Percentiles rank a stretch among this genome's conserved stretches.
Conservation (phyloP, 1,140 invertebrate genomes). For the Pteromalus puparum region DNA sequence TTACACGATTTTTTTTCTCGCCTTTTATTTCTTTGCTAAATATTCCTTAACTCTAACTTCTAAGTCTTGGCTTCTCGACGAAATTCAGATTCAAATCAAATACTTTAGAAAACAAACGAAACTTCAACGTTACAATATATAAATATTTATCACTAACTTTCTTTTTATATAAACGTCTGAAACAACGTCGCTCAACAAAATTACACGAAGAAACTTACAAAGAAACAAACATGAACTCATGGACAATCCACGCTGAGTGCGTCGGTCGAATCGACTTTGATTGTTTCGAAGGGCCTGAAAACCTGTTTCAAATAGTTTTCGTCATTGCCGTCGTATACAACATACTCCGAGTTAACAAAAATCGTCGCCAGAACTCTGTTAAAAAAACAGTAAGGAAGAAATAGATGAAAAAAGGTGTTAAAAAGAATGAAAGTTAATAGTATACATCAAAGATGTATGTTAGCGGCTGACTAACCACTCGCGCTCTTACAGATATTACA, state of each 20-base stretch:
- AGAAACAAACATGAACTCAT: constrained; percentile 37
- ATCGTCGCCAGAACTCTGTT: constrained; percentile 6
- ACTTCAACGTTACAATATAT: constrained; percentile 42
- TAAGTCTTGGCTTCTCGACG: constrained; percentile 44
- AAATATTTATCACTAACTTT: constrained; percentile 46
- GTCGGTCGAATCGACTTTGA: constrained; percentile 40
- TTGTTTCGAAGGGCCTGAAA: constrained; percentile 23
- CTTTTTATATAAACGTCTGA: constrained; percentile 28
- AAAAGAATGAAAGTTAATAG: constrained; percentile 17
- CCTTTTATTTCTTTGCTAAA: neutral
- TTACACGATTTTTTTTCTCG: neutral
- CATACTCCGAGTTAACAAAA: constrained; percentile 31
- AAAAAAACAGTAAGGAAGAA: neutral
- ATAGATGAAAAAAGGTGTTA: constrained; percentile 3
- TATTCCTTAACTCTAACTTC: constrained; percentile 36
- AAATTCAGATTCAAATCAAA: constrained; percentile 42
- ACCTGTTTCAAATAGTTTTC: constrained; percentile 42
- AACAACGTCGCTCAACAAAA: constrained; percentile 45
- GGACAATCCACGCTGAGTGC: constrained; percentile 49
- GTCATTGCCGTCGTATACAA: constrained; percentile 24
- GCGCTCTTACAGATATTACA: neutral
- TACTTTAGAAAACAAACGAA: constrained; percentile 44
- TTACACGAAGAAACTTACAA: constrained; percentile 41
- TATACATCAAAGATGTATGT: neutral
- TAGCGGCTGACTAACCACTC: neutral